A percentile compares a stretch with the other conserved stretches of the same genome.
Evolutionary conservation across 1,140 invertebrate species (phyloP).

Genomic region (Calliphora vicina): DNA sequence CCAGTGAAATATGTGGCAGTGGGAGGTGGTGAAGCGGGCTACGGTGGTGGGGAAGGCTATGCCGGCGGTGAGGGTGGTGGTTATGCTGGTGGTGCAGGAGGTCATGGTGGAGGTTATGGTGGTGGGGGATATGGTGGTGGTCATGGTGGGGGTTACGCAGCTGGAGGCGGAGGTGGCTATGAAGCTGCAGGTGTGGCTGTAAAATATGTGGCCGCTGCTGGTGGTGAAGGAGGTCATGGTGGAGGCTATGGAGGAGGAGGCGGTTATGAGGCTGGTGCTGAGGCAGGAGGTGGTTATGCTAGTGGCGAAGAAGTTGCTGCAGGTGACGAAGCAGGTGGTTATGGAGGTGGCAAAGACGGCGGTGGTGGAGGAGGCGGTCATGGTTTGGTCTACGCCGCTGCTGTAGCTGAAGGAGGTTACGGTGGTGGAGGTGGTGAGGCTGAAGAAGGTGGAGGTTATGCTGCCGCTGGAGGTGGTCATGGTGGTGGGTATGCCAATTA

Average conservation of each 20-base stretch:
- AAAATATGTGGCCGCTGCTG: not conserved
- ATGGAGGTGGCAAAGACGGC: not conserved
- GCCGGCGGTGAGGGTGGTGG: not conserved
- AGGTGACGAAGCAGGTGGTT: not conserved
- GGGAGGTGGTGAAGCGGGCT: not conserved
- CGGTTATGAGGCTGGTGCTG: too few relatives aligned
- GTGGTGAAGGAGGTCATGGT: conserved; percentile 10
- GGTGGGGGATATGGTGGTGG: conserved; percentile 10
- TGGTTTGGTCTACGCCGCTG: not conserved
- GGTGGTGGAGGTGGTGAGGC: not conserved
- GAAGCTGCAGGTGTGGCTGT: not conserved
- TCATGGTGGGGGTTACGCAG: not conserved
- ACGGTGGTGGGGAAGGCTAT: not conserved
- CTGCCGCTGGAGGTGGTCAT: not conserved
- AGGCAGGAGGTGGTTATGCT: not conserved
- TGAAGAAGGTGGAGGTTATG: not conserved
- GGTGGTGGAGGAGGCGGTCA: not conserved
- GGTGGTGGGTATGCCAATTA: conserved; percentile 1
- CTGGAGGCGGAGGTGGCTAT: not conserved
- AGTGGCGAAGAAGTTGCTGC: conserved; percentile 15
- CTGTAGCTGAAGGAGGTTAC: not conserved
- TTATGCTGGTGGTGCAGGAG: too few relatives aligned
- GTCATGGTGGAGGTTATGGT: not conserved
- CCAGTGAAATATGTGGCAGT: not conserved
- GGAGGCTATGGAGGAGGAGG: conserved; percentile 10